Base-by-base conservation (phyloP, 1,140 invertebrate genomes). In the Tetramorium simillimum region DNA sequence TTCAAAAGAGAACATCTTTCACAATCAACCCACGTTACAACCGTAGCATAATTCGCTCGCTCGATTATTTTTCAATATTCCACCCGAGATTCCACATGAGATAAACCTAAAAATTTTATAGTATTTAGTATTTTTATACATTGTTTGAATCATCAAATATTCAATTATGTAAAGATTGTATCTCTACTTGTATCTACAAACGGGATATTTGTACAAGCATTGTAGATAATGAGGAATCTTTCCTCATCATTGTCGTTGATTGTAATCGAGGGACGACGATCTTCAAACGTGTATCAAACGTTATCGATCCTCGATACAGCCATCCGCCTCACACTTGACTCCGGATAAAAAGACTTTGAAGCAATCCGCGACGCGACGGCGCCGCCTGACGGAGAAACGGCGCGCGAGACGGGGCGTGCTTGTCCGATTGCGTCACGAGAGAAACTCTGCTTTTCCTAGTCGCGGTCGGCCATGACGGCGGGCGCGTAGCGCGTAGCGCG, bases 341-440 rank as follows among this genome's bases (percentile, higher is more conserved):
- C 2, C 2, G 18, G 62, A 37, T 18, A 63, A 63, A 63, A 63
- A 63, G 56, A 33, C 28, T 33, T 33, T 33, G 28, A 2, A 33
- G 10, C 21, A 3, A 24, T 62, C 37, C 5, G 49, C 16, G 49
- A 0, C 60, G 7, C 0, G 37, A 2, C 37, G 43, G 24, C 37
- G 90, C 78, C 82, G 81, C 75, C 88, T 92, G 28, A 58, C 18
- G 86, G 67, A 75, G 85, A 89, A 92, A 92, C 91, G 85, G 67
- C 16, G 18, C 28, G 16, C 18, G 18, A 72, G 86, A 21, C 60
- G 40, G 91, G 91, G 89, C 87, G 89, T 92, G 77, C 86, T 87
- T 86, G 82, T 58, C 67, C 86, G 87, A 90, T 92, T 92, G 91
- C 92, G 92, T 92, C 92, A 92, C 86, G 86, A 89, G 91, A 91